These are phyloP conservation scores for Menura novaehollandiae DNA, from an alignment of 2,113 vertebrate genomes.

Conservation along the genomic window DNA sequence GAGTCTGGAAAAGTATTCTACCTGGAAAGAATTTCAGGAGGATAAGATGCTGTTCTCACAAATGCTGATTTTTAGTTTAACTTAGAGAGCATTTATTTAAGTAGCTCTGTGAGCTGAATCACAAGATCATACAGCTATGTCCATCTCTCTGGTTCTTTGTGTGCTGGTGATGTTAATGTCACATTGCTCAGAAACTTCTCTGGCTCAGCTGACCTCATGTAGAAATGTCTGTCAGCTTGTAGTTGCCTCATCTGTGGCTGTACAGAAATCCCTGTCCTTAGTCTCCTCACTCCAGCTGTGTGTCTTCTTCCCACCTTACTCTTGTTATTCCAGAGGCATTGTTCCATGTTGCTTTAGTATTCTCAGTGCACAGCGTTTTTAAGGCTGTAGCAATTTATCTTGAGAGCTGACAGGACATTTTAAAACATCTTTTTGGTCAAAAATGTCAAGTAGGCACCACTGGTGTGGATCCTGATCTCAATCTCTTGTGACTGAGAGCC, in stretches of 20 bases:
- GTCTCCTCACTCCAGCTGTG: background rate
- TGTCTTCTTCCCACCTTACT: background rate
- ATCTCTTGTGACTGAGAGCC: background rate
- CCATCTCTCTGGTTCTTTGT: background rate
- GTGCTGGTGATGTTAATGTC: background rate
- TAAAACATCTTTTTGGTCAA: background rate
- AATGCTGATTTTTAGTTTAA: background rate
- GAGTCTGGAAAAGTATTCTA: background rate
- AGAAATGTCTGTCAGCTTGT: background rate
- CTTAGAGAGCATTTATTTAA: background rate
- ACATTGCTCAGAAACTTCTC: background rate
- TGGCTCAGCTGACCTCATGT: background rate
- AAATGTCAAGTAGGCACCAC: background rate
- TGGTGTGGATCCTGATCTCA: background rate
- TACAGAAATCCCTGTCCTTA: no score
- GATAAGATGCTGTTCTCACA: background rate
- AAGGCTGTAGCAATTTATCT: background rate
- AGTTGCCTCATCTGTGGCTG: background rate
- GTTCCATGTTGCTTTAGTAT: background rate
- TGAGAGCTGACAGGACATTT: background rate
- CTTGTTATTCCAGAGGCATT: background rate
- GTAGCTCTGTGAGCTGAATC: background rate
- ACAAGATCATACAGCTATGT: background rate
- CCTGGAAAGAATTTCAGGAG: background rate
- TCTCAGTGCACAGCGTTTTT: rapidly evolving